Base-by-base conservation (phyloP, 1,140 invertebrate species). In the Yoshiicerus persimilis region DNA sequence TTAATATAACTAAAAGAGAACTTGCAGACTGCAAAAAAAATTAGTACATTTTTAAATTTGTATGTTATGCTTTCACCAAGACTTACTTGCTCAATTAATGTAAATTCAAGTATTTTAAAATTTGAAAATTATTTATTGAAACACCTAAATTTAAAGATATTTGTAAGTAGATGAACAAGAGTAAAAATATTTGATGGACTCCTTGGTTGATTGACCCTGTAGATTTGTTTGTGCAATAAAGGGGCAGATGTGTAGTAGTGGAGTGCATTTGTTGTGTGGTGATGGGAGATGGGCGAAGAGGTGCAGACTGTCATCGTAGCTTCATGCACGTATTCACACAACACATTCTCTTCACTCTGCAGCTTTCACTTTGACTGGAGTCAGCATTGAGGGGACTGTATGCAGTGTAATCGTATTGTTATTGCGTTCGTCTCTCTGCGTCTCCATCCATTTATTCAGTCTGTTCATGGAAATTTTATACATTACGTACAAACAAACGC, bases 261-360 rank as follows among this genome's bases (percentile, higher is more conserved):
- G 16, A 56, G 47, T 56, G 47, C n/a, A 56, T 56, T n/a, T n/a
- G n/a, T 16, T 56, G 47, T 56, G 47, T n/a, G 47, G 20, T n/a
- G 47, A 56, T n/a, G 47, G 47, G 47, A 56, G 47, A 41, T 41
- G 16, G 39, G 9, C 2, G 64, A 66, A 5, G 70, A 38, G 77
- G 34, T 38, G 36, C 34, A 36, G 30, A 16, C 83, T 84, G 83
- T 86, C 84, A 86, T 66, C 56, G 64, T 39, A 30, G 36, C 27
- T 87, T 87, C 84, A 86, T 87, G 62, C 77, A 84, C 77, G 62
- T 70, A 86, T 86, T 86, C 47, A 66, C 30, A 39, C 23, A 86
- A 47, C 16, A 86, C 34, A 5, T 25, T 75, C 47, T 25, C 13
- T 70, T 70, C 64, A 70, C 64, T 70, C 66, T 34, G n/a, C 38